phyloP scores from a whole-genome alignment of 2,113 vertebrate genomes.

The Mystacornis crossleyi region DNA sequence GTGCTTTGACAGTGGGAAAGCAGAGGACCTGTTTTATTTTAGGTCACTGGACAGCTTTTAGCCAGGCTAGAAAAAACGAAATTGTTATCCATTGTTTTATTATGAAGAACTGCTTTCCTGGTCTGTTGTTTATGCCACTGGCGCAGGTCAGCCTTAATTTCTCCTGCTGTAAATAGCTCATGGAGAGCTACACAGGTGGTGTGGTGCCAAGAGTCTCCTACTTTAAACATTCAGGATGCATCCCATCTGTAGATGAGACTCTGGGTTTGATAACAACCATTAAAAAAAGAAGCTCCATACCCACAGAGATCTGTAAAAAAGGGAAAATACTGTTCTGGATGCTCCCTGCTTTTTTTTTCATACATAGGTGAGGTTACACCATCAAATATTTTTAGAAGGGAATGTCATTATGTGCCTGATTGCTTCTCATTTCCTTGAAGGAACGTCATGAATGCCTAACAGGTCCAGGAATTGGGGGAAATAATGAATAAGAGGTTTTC shows the following conservation, averaged over 20 bases:
- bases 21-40: slow-evolving; percentile 10
- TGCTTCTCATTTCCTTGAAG: background rate
- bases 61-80: background rate
- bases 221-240: background rate
- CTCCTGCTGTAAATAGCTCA: background rate
- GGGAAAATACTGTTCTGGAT: background rate
- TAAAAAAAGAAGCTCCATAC: background rate
- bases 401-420: background rate
- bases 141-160: background rate
- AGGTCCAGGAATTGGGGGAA: background rate
- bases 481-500: background rate
- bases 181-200: background rate
- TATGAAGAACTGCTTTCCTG: background rate
- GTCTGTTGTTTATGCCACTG: slow-evolving; percentile 12
- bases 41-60: background rate
- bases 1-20: background rate
- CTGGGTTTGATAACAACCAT: background rate
- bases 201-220: background rate
- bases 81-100: background rate
- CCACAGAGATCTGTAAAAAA: background rate
- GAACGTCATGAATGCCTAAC: background rate
- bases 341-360: background rate
- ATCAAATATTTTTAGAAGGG: slow-evolving; percentile 2
- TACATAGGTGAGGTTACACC: background rate
- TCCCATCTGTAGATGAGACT: background rate